These are phyloP conservation scores for Lasioglossum calceatum DNA, from an alignment of 2,888 invertebrate genomes.

Conservation along the genomic window DNA sequence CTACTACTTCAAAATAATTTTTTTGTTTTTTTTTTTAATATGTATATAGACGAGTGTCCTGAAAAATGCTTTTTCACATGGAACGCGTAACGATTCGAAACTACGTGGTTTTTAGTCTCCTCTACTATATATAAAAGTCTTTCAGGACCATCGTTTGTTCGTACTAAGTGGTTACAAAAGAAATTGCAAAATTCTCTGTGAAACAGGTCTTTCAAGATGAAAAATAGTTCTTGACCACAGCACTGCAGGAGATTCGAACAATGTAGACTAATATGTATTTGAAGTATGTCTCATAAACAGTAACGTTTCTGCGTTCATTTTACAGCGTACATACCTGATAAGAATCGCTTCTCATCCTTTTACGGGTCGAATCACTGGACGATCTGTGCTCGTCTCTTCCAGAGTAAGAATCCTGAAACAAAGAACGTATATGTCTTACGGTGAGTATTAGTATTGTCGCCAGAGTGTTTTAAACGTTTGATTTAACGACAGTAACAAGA, in stretches of 20 bases:
- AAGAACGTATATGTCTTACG: neutral
- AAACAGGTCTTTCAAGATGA: constrained; percentile 59
- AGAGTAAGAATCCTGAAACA: constrained; percentile 79
- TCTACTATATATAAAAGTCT: constrained; percentile 25
- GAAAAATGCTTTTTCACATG: constrained; percentile 53
- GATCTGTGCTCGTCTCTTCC: constrained; percentile 81
- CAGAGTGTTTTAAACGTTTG: neutral
- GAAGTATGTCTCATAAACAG: constrained; percentile 26
- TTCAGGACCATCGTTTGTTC: constrained; percentile 66
- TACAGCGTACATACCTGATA: constrained; percentile 79
- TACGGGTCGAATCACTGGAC: constrained; percentile 79
- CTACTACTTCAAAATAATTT: constrained; percentile 49
- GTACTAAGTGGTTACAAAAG: constrained; percentile 35
- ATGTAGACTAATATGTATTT: constrained; percentile 53
- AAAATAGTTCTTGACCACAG: constrained; percentile 60
- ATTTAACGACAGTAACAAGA: neutral
- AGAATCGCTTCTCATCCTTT: constrained; percentile 81
- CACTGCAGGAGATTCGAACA: constrained; percentile 59
- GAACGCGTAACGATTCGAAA: constrained; percentile 35
- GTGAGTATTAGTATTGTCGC: neutral
- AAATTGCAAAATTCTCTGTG: constrained; percentile 43
- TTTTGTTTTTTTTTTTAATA: constrained; percentile 33
- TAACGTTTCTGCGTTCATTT: constrained; percentile 27
- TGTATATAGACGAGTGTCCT: constrained; percentile 67
- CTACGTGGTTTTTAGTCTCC: constrained; percentile 22